phyloP scores from a whole-genome alignment of 2,113 vertebrate species.

The Plestiodon gilberti region DNA sequence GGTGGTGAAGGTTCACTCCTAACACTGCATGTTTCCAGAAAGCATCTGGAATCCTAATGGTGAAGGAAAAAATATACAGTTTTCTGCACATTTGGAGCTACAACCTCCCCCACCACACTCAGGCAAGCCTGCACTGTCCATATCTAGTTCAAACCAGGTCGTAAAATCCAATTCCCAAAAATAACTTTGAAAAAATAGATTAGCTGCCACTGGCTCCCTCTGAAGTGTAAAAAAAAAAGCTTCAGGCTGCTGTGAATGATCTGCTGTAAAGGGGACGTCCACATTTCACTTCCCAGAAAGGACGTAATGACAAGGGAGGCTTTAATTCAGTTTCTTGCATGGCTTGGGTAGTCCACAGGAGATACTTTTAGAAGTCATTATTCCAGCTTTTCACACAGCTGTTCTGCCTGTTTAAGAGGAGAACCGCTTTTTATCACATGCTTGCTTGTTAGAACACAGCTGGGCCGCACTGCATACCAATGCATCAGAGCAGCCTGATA shows the following conservation, averaged over 20 bases:
- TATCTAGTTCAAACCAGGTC: conserved; percentile 60
- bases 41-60: conserved; percentile 9
- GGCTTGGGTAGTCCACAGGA: conserved; percentile 25
- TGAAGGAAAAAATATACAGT: neutral
- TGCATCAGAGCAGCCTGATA: neutral
- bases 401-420: neutral
- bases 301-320: conserved; percentile 39
- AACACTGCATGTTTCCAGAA: conserved; percentile 4
- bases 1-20: neutral
- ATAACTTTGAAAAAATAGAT: conserved; percentile 66
- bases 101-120: neutral
- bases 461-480: fast-evolving
- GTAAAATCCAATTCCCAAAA: conserved; percentile 63
- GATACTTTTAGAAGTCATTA: conserved; percentile 41
- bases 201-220: conserved; percentile 44
- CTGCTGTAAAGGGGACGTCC: conserved; percentile 21
- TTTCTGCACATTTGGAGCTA: conserved; percentile 18
- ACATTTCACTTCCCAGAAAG: conserved; percentile 29
- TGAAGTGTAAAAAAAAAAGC: conserved; percentile 42
- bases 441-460: neutral
- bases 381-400: conserved; percentile 24
- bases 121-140: neutral
- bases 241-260: conserved; percentile 41
- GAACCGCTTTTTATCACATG: neutral
- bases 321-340: conserved; percentile 52